Percentiles rank a stretch among this genome's conserved stretches.
Conservation (phyloP, 1,140 invertebrate species). For the Tetramorium simillimum region DNA sequence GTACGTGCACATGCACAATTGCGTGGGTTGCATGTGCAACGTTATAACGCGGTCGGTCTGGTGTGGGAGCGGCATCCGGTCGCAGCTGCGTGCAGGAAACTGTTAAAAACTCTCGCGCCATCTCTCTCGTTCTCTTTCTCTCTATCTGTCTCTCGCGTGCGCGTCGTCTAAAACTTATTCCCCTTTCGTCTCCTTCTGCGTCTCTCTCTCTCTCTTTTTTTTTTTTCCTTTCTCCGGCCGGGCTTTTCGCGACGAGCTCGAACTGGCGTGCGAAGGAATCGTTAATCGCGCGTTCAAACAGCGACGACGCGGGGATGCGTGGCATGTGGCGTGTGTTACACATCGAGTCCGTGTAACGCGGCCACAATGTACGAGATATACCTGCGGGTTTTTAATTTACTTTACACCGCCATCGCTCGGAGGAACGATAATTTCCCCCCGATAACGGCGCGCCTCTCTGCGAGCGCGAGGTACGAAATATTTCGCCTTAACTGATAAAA, state of each 20-base stretch:
- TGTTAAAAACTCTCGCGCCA: constrained; percentile 70
- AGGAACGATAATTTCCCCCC: constrained; percentile 20
- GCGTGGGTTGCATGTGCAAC: constrained; percentile 72
- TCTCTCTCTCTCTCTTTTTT: too few relatives aligned
- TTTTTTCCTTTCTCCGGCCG: not conserved
- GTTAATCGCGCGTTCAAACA: constrained; percentile 32
- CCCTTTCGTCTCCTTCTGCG: not conserved
- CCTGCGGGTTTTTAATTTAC: constrained; percentile 44
- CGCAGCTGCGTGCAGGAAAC: constrained; percentile 74
- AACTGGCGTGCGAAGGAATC: constrained; percentile 38
- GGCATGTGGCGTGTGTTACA: not conserved
- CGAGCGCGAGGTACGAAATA: not conserved
- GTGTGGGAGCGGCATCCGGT: constrained; percentile 75
- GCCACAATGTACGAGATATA: constrained; percentile 7
- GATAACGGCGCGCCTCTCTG: constrained; percentile 35
- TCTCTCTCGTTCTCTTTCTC: not conserved
- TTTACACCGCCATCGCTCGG: not conserved
- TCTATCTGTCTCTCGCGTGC: not conserved
- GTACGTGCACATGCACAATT: constrained; percentile 62
- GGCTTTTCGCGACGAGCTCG: constrained; percentile 24
- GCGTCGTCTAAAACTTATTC: constrained; percentile 43
- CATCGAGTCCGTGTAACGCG: not conserved
- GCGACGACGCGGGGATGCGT: not conserved
- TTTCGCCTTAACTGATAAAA: constrained; percentile 13
- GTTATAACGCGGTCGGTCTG: constrained; percentile 58